Evolutionary conservation across 92 coral and sea anemone genomes (phyloP).

Genomic region (Montipora capitata): DNA sequence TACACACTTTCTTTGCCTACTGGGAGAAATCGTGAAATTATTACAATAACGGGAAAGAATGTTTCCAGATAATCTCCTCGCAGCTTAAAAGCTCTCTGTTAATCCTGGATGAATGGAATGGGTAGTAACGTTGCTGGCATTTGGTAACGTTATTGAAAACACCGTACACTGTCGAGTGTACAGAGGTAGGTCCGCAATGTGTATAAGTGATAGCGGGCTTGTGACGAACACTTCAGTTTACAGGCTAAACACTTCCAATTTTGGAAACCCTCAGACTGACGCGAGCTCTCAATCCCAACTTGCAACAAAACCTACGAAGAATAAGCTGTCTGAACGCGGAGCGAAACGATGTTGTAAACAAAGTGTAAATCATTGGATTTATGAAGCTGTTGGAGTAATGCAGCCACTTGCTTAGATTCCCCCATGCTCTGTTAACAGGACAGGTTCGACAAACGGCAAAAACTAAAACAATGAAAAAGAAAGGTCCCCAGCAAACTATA

Average conservation of each 20-base stretch:
- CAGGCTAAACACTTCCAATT: constrained; percentile 14
- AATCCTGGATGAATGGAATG: too few species aligned
- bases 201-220: background rate
- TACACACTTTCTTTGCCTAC: too few species aligned
- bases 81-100: too few species aligned
- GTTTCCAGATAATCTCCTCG: too few species aligned
- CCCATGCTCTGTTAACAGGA: constrained; percentile 32
- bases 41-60: too few species aligned
- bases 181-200: too few species aligned
- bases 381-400: constrained; percentile 81
- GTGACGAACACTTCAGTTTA: background rate
- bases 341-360: constrained; percentile 75
- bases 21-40: too few species aligned
- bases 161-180: too few species aligned
- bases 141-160: too few species aligned
- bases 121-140: too few species aligned
- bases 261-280: constrained; percentile 15
- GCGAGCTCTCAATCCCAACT: background rate
- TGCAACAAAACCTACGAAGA: constrained; percentile 38
- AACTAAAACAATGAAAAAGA: constrained; percentile 74
- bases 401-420: constrained; percentile 81
- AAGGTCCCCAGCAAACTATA: constrained; percentile 90
- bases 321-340: constrained; percentile 78
- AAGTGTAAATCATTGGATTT: constrained; percentile 84
- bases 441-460: constrained; percentile 78